Evolutionary conservation across 2,888 invertebrate species (phyloP).

Genomic region (Alentia gelatinosa): DNA sequence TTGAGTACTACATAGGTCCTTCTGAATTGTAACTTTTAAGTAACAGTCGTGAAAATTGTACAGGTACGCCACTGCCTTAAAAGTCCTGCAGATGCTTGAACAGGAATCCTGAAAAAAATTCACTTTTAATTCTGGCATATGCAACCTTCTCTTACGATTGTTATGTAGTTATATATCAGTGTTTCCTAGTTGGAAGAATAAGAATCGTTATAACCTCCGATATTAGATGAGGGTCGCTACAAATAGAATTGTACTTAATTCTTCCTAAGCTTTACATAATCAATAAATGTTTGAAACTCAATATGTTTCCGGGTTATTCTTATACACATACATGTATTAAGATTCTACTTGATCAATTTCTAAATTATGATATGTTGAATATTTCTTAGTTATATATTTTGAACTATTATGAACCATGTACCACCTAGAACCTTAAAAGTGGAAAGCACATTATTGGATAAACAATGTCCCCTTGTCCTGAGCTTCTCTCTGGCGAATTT

Average conservation of each 20-base stretch:
- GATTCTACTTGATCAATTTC: too few species aligned
- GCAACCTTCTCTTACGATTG: not conserved
- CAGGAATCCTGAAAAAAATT: not conserved
- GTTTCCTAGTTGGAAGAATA: not conserved
- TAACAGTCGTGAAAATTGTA: not conserved
- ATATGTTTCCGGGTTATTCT: not conserved
- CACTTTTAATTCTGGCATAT: not conserved
- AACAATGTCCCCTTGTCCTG: too few species aligned
- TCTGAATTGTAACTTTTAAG: not conserved
- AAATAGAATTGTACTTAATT: conserved; percentile 8
- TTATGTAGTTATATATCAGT: not conserved
- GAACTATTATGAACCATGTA: too few species aligned
- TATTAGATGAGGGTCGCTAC: not conserved
- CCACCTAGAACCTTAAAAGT: too few species aligned
- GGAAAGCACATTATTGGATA: too few species aligned
- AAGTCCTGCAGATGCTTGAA: conserved; percentile 18
- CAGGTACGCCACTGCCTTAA: not conserved
- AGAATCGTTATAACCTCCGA: not conserved
- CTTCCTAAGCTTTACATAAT: not conserved
- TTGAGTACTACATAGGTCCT: not conserved
- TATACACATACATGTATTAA: too few species aligned
- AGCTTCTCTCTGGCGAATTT: too few species aligned
- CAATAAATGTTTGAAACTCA: not conserved
- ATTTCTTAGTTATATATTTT: too few species aligned
- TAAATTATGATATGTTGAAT: too few species aligned